Evolutionary conservation across 2,113 vertebrate genomes (phyloP).

Genomic region (Nyctibius bracteatus): DNA sequence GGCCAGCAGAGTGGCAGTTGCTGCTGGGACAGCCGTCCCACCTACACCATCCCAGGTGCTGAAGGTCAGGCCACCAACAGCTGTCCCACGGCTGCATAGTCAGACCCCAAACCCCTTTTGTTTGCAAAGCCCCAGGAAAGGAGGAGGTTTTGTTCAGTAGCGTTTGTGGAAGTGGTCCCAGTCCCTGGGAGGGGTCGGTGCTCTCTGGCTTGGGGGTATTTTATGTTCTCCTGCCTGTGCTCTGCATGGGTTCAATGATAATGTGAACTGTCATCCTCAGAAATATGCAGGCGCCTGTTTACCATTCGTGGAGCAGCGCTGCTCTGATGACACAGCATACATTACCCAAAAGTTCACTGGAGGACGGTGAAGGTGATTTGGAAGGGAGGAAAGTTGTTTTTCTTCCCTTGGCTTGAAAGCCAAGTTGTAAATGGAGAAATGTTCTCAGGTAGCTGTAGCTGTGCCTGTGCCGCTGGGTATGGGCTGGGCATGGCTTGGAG

Average conservation of each 20-base stretch:
- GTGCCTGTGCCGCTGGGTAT: accelerated
- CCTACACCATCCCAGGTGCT: not conserved
- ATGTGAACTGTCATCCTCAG: not conserved
- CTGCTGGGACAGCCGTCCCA: not conserved
- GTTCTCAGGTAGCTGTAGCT: not conserved
- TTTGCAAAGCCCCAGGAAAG: not conserved
- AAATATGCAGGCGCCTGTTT: not conserved
- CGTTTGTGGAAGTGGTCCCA: not conserved
- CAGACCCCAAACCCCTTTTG: not conserved
- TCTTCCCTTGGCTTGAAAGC: not conserved
- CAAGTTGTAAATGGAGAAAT: not conserved
- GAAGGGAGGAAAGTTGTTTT: not conserved
- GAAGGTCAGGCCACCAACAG: not conserved
- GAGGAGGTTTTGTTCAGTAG: not conserved
- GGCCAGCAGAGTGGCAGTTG: not conserved
- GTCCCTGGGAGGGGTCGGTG: accelerated
- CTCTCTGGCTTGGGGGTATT: not conserved
- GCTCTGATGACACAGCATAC: constrained; percentile 9
- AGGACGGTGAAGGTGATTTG: not conserved
- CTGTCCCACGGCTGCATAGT: accelerated
- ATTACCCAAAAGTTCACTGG: constrained; percentile 24
- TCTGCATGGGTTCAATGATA: not conserved
- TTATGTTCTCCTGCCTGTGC: not conserved
- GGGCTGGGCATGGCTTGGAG: not conserved
- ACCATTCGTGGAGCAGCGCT: not conserved